Percentiles rank a stretch among this genome's conserved stretches.
phyloP scores from a whole-genome alignment of 2,113 vertebrate genomes.

The Apeltes quadracus region DNA sequence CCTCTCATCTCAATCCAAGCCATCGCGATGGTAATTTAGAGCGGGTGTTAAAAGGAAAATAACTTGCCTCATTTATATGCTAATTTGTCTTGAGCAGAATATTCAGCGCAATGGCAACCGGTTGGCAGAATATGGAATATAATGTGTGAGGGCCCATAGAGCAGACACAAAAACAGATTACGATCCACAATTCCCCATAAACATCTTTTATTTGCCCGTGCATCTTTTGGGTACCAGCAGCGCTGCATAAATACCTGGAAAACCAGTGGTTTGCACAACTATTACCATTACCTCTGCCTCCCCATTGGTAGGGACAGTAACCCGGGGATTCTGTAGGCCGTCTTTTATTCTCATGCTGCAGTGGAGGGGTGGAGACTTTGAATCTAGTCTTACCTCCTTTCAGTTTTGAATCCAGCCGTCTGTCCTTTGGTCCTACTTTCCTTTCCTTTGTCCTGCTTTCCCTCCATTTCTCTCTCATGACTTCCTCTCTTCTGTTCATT shows the following conservation, averaged over 20 bases:
- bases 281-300: slow-evolving; percentile 56
- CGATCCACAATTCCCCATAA: slow-evolving; percentile 43
- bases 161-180: slow-evolving; percentile 64
- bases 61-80: slow-evolving; percentile 76
- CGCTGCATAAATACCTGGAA: slow-evolving; percentile 62
- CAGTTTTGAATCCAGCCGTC: neutral
- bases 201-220: slow-evolving; percentile 66
- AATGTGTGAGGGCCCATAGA: slow-evolving; percentile 49
- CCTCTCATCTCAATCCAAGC: slow-evolving; percentile 63
- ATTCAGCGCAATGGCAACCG: slow-evolving; percentile 70
- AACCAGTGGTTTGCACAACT: slow-evolving; percentile 49
- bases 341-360: neutral
- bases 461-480: neutral
- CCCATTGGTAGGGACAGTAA: slow-evolving; percentile 22
- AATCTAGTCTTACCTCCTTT: neutral
- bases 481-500: neutral
- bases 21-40: slow-evolving; percentile 61
- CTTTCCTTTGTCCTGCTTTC: neutral
- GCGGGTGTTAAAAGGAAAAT: slow-evolving; percentile 66
- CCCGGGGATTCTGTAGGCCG: neutral
- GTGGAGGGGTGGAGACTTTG: neutral
- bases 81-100: slow-evolving; percentile 69
- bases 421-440: neutral
- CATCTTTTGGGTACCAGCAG: slow-evolving; percentile 56
- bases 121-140: slow-evolving; percentile 61